Evolutionary conservation across 2,797 vertebrate genomes (phyloP).

Genomic region (Coracias cyanogaster): DNA sequence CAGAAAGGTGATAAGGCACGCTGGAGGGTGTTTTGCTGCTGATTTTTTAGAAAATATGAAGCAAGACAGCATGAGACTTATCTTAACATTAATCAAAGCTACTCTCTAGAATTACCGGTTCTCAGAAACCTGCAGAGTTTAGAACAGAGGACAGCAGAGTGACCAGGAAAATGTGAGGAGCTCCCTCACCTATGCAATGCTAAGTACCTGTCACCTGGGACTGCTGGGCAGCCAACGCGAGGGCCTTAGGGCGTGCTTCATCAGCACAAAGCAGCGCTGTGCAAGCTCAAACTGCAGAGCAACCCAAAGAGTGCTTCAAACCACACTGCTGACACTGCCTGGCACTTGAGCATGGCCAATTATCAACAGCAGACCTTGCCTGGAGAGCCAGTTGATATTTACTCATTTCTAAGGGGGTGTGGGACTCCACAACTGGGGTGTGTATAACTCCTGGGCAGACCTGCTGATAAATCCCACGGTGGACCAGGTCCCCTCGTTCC

Average conservation of each 20-base stretch:
- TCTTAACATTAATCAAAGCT: neutral
- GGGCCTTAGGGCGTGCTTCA: neutral
- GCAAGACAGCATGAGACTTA: neutral
- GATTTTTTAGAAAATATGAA: neutral
- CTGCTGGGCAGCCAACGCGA: rapidly evolving
- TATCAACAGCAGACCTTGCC: rapidly evolving
- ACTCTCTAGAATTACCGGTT: neutral
- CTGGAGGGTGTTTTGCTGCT: neutral
- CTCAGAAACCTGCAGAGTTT: neutral
- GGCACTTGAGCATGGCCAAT: rapidly evolving
- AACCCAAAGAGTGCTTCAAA: neutral
- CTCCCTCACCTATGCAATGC: neutral
- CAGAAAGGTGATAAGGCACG: neutral
- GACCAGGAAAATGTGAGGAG: neutral
- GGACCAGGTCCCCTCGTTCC: rapidly evolving
- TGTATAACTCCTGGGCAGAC: neutral
- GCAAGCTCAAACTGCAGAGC: neutral
- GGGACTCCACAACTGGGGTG: rapidly evolving
- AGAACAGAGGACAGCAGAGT: neutral
- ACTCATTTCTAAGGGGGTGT: neutral
- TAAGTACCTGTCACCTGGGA: neutral
- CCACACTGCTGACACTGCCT: rapidly evolving
- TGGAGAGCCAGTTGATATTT: neutral
- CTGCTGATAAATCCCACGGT: neutral
- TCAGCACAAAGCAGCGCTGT: neutral